Base-by-base conservation (phyloP, 2,888 invertebrate genomes). In the Eueremaeus valkanovi region DNA sequence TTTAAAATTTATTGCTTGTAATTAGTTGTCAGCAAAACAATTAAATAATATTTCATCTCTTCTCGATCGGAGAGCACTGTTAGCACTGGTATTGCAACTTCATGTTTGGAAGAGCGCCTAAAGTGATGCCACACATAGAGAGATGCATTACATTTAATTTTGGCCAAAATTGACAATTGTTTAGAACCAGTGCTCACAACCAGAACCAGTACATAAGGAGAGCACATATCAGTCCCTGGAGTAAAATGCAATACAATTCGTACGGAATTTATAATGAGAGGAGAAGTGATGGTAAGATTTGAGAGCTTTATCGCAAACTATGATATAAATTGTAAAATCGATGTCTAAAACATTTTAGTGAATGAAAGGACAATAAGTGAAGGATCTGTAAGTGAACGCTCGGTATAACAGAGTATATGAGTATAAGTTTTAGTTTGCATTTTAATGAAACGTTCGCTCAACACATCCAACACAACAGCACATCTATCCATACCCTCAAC, bases 321-420 rank as follows among this genome's bases (percentile, higher is more conserved):
- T 45, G 42, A 70, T 45, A 70, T 70, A 70, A 70, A 70, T 70
- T 70, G 36, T 29, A 70, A 70, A 70, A 70, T 70, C 70, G 70
- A 70, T 70, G 42, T 70, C 36, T 68, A 61, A 24, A 68, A 24
- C 42, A 70, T 70, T 42, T 70, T 42, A 42, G 16, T 45, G 40
- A 42, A 66, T 66, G 29, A 36, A 21, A 66, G 36, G 36, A 66
- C 33, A 66, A 40, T 66, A 31, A 33, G 61, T n/a, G 31, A 29
- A 21, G 51, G 55, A 55, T 45, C 55, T 55, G n/a, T 5, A 55
- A 58, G 29, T 29, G 16, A 58, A 31, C 31, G 31, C 36, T 36
- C 36, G n/a, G 36, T 66, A 66, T 24, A 36, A n/a, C n/a, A n/a
- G n/a, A n/a, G n/a, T n/a, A n/a, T n/a, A n/a, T n/a, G n/a, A n/a